phyloP scores from a whole-genome alignment of 2,888 invertebrate species.

The Syrista parreyssii region DNA sequence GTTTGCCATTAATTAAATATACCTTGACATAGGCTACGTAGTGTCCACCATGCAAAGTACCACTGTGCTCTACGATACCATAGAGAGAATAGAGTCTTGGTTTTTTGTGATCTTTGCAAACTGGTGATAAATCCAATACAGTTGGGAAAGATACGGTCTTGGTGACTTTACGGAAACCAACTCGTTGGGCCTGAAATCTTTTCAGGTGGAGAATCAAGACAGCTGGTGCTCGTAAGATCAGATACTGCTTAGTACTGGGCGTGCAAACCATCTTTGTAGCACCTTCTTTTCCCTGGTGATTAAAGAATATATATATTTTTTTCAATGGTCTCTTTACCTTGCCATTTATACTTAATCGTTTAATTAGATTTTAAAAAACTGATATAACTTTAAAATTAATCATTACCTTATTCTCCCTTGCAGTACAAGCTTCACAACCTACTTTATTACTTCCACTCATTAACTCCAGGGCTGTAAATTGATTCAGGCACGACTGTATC shows the following conservation, averaged over 20 bases:
- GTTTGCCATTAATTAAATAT: background rate
- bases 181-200: conserved; percentile 83
- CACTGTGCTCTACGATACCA: conserved; percentile 95
- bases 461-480: conserved; percentile 91
- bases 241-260: conserved; percentile 84
- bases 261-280: conserved; percentile 77
- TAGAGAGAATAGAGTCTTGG: conserved; percentile 85
- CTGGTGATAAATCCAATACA: conserved; percentile 88
- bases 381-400: background rate
- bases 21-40: conserved; percentile 97
- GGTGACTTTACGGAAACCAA: conserved; percentile 82
- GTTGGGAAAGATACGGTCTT: conserved; percentile 90
- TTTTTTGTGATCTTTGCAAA: conserved; percentile 78
- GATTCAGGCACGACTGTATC: conserved; percentile 89
- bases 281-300: conserved; percentile 68
- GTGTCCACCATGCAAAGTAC: conserved; percentile 88
- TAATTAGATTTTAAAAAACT: background rate
- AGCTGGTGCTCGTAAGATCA: conserved; percentile 92
- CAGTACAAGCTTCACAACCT: conserved; percentile 90
- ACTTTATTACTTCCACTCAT: conserved; percentile 94
- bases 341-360: background rate
- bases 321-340: background rate
- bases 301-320: conserved; percentile 2
- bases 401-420: conserved; percentile 70
- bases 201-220: conserved; percentile 95